These are phyloP conservation scores for Agrilus cyanescens DNA, from an alignment of 2,888 invertebrate genomes.

Conservation along the genomic window DNA sequence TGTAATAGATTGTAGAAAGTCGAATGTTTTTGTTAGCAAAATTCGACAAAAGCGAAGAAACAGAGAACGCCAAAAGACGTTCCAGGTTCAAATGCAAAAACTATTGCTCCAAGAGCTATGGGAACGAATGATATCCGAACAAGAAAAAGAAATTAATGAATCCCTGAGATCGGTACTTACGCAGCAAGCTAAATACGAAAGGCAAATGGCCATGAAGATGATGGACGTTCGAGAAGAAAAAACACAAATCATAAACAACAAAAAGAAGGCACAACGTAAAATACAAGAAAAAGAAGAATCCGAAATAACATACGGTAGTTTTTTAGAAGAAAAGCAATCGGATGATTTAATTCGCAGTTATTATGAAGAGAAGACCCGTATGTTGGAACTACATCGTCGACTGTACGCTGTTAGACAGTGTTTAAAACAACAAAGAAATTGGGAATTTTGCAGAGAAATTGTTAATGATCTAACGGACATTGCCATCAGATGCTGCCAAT, in stretches of 20 bases:
- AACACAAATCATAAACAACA: constrained; percentile 42
- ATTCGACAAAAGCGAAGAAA: constrained; percentile 37
- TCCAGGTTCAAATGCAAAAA: constrained; percentile 41
- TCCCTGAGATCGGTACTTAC: constrained; percentile 44
- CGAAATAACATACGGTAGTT: constrained; percentile 31
- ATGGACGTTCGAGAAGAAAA: constrained; percentile 49
- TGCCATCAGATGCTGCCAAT: constrained; percentile 41
- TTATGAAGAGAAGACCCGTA: constrained; percentile 37
- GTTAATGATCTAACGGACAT: constrained; percentile 44
- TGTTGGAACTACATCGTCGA: constrained; percentile 40
- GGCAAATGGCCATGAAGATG: constrained; percentile 51
- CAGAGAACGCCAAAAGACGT: constrained; percentile 35
- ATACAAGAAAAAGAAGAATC: constrained; percentile 39
- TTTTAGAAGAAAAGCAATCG: constrained; percentile 12
- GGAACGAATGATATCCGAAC: constrained; percentile 40
- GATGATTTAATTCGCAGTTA: constrained; percentile 23
- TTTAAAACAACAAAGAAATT: constrained; percentile 38
- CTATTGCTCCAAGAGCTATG: constrained; percentile 40
- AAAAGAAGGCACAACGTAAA: constrained; percentile 39
- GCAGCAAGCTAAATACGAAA: constrained; percentile 52
- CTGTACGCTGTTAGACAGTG: constrained; percentile 43
- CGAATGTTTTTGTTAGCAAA: constrained; percentile 39
- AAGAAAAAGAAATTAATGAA: constrained; percentile 41
- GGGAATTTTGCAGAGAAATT: constrained; percentile 41
- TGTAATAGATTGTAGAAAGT: constrained; percentile 21